These are phyloP conservation scores for Epirrhoe tristata DNA, from an alignment of 2,888 invertebrate species.

Conservation along the genomic window DNA sequence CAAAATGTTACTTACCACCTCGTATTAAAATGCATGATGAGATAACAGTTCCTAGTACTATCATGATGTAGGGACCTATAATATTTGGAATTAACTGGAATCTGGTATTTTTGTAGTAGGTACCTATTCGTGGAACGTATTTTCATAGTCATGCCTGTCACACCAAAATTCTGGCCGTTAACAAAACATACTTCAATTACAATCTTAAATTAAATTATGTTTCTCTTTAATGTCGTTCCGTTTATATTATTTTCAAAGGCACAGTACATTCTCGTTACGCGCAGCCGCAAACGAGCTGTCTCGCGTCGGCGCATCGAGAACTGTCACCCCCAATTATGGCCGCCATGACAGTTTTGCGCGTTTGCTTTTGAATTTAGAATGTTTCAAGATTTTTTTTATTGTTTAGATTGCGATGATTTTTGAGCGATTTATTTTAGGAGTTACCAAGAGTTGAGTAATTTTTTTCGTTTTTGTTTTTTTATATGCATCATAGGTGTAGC, in stretches of 20 bases:
- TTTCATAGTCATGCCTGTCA: background rate
- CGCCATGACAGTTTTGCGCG: constrained; percentile 77
- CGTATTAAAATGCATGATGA: too few species aligned
- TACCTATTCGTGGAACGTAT: background rate
- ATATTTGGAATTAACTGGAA: too few species aligned
- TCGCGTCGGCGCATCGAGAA: constrained; percentile 64
- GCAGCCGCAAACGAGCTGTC: constrained; percentile 70
- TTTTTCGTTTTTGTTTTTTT: too few species aligned
- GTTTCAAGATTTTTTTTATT: constrained; percentile 53
- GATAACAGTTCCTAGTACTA: too few species aligned
- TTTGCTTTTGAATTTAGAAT: constrained; percentile 78
- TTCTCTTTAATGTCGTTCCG: constrained; percentile 63
- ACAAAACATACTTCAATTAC: constrained; percentile 45
- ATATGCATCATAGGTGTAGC: too few species aligned
- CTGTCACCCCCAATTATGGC: constrained; percentile 82
- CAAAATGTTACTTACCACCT: too few species aligned
- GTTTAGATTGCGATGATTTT: constrained; percentile 41
- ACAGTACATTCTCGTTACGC: constrained; percentile 73
- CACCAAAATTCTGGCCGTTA: constrained; percentile 38
- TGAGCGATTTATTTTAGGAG: constrained; percentile 16
- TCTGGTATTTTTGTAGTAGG: background rate
- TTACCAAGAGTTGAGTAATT: background rate
- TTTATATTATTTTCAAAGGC: constrained; percentile 67
- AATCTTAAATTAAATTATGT: constrained; percentile 61
- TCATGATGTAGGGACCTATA: too few species aligned